A percentile compares a stretch with the other conserved stretches of the same genome.
phyloP scores from a whole-genome alignment of 2,797 vertebrate genomes.

The Gallinago nigripennis region DNA sequence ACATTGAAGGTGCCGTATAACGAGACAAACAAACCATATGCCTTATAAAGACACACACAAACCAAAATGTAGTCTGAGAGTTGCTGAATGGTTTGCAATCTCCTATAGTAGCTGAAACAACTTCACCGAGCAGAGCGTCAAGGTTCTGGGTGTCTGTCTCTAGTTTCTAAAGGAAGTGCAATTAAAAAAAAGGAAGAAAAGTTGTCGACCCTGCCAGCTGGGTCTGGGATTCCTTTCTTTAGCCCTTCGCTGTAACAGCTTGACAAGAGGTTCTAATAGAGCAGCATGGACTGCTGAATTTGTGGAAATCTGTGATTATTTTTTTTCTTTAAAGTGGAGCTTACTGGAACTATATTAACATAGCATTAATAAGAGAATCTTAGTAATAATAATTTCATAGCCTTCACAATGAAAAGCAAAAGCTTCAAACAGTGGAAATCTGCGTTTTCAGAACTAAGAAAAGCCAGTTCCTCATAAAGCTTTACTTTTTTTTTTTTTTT shows the following conservation, averaged over 20 bases:
- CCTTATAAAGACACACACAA: neutral
- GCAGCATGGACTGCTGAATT: neutral
- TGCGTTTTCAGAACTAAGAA: neutral
- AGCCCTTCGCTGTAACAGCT: neutral
- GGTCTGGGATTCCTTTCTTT: neutral
- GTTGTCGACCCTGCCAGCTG: neutral
- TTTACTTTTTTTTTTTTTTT: neutral
- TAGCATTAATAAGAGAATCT: neutral
- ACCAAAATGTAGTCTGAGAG: neutral
- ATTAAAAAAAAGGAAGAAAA: neutral
- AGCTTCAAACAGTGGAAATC: neutral
- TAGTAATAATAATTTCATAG: neutral
- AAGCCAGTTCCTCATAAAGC: neutral
- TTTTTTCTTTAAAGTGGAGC: neutral
- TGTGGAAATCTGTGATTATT: neutral
- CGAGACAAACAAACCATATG: too few relatives aligned
- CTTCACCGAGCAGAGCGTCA: neutral
- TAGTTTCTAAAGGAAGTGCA: neutral
- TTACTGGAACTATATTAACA: neutral
- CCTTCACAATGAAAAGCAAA: neutral
- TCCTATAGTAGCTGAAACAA: rapidly evolving
- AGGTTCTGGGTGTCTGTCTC: neutral
- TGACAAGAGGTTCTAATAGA: neutral
- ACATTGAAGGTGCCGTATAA: neutral
- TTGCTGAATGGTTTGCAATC: neutral